Evolutionary conservation across 2,888 invertebrate genomes (phyloP).

Genomic region (Mylabris sibirica): DNA sequence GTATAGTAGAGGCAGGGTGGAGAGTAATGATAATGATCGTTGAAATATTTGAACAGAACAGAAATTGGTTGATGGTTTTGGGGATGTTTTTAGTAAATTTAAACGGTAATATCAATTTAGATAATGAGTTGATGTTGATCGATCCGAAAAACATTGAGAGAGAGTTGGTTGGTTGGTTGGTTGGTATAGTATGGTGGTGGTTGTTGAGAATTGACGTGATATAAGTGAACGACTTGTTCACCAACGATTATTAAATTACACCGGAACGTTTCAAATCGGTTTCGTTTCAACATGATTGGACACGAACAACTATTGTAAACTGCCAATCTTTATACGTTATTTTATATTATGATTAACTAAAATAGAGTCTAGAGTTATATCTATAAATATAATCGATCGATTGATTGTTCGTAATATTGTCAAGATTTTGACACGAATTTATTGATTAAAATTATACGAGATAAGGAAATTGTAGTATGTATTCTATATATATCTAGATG

Average conservation of each 20-base stretch:
- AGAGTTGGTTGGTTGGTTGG: background rate
- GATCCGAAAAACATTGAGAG: slow-evolving; percentile 17
- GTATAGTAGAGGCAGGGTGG: background rate
- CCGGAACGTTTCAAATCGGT: slow-evolving; percentile 37
- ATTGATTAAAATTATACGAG: slow-evolving; percentile 21
- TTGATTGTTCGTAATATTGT: background rate
- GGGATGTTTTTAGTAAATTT: slow-evolving; percentile 27
- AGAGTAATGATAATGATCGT: background rate
- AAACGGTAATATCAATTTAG: slow-evolving; percentile 44
- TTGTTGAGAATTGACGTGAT: slow-evolving; percentile 27
- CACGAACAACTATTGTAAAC: slow-evolving; percentile 38
- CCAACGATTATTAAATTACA: slow-evolving; percentile 42
- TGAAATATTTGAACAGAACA: background rate
- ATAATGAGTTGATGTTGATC: slow-evolving; percentile 44
- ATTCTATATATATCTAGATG: background rate
- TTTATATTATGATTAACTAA: background rate
- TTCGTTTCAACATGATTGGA: slow-evolving; percentile 41
- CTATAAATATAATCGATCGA: no score
- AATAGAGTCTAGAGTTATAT: no score
- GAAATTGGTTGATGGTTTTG: slow-evolving; percentile 1
- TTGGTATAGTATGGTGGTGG: slow-evolving; percentile 12
- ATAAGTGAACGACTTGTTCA: slow-evolving; percentile 36
- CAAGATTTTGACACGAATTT: background rate
- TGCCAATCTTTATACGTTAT: slow-evolving; percentile 16
- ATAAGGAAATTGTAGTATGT: slow-evolving; percentile 6